Base-by-base conservation (phyloP, 1,140 invertebrate genomes). In the Drosophila tristis region DNA sequence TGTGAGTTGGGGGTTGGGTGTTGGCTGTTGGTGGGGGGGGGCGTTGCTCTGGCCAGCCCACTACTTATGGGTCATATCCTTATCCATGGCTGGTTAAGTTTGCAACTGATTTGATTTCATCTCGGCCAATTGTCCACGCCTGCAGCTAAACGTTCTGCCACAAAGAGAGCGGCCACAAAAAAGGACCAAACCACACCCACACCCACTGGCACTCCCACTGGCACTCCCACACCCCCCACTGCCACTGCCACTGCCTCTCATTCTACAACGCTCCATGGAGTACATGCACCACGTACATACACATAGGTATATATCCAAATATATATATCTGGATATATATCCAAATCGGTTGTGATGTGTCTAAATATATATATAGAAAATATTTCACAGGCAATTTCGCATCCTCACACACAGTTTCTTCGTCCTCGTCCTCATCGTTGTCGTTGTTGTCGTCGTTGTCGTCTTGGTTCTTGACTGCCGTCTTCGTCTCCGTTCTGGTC, bases 361-460 rank as follows among this genome's bases (percentile, higher is more conserved):
- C 26, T 63, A 26, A 71, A 51, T 44, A 6, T 56, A 57, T 77
- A 61, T 66, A 74, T 63, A 60, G 57, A 60, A 63, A 85, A 85
- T 85, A 86, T 85, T 85, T 85, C 81, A 85, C 81, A 85, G 81
- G 74, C 81, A 85, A 85, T 85, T 85, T 85, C 78, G 74, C 74
- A 86, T 70, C 78, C 64, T 73, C 64, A 48, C 72, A 73, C 73
- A 67, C 76, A 70, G 64, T 74, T 74, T 70, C 61, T 44, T 55
- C 61, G 47, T 63, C 59, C 59, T 78, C 61, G 45, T n/a, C 31
- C 59, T 78, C 61, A 44, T n/a, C 31, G 26, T 20, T 9, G 55
- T 25, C 42, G 25, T 31, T 62, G 39, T 43, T 54, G 16, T 42
- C 39, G 7, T 53, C 82, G 78, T 66, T 58, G 49, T 58, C 61